Conservation (phyloP, 2,113 vertebrate genomes). For the Amphiprion ocellaris region DNA sequence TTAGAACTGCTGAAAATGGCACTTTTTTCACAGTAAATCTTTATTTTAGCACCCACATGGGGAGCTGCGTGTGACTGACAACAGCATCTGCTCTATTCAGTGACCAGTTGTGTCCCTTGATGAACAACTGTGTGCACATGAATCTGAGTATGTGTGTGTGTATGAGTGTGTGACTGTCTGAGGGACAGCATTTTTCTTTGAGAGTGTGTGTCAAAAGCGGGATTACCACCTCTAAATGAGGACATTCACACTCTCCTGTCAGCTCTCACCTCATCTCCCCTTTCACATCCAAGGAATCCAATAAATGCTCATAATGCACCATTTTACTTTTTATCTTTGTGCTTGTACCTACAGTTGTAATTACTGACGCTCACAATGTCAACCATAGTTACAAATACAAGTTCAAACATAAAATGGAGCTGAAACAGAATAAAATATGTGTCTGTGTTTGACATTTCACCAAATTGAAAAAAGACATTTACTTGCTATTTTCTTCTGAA, state of each 20-base stretch:
- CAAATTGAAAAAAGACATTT: too few relatives aligned
- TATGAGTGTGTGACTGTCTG: conserved; percentile 13
- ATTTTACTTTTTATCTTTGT: not conserved
- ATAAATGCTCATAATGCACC: conserved; percentile 1
- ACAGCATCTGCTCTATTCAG: conserved; percentile 24
- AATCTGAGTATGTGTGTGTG: not conserved
- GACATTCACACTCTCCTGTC: conserved; percentile 53
- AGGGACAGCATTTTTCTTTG: not conserved
- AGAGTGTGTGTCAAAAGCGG: not conserved
- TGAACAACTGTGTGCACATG: conserved; percentile 2
- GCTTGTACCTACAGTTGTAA: not conserved
- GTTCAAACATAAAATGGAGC: not conserved
- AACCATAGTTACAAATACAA: not conserved
- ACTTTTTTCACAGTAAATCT: not conserved
- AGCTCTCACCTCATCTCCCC: conserved; percentile 22
- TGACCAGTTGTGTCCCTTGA: conserved; percentile 35
- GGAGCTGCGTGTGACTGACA: conserved; percentile 35
- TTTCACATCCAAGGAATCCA: conserved; percentile 8
- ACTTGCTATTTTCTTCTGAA: not conserved
- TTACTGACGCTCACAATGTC: conserved; percentile 10
- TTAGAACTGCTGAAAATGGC: too few relatives aligned
- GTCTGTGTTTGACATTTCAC: not conserved
- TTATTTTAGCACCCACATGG: not conserved
- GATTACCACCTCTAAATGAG: conserved; percentile 67
- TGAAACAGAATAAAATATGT: not conserved